Base-by-base conservation (phyloP, 1,140 invertebrate species). In the Lerema accius region DNA sequence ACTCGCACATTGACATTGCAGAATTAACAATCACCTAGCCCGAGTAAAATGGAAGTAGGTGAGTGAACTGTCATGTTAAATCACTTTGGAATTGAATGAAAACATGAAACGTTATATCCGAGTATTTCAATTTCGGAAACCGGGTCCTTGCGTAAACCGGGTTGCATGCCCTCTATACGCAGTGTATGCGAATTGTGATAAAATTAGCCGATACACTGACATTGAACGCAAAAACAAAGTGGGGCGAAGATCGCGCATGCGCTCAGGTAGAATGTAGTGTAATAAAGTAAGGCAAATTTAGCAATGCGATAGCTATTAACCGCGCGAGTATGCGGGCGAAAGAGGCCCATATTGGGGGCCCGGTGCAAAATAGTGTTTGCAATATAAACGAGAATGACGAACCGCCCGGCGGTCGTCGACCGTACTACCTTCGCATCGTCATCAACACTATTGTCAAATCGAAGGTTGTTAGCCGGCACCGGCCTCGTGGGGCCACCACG, bases 171-270 rank as follows among this genome's bases (percentile, higher is more conserved):
- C 28, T 9, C 7, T 32, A 32, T 84, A 82, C 80, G 82, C 79
- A 76, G 78, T 58, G 76, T 74, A 70, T 73, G 72, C 80, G 84
- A 80, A 76, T 70, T 76, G 81, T 66, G 86, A 85, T 87, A 89
- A 86, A 86, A 87, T 89, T 89, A 89, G 84, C 78, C 80, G 84
- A 84, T 87, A 86, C 77, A 80, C 82, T 89, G 86, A 89, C 86
- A 89, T 89, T 87, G 86, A 89, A 89, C 83, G 82, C 80, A 82
- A 85, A 85, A 84, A 84, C 86, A 84, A 86, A 84, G 78, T 84
- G 69, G 80, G 82, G 76, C 76, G 73, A 67, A 76, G 63, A 70
- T 71, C 63, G 80, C 80, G 79, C 82, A 81, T 82, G 81, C 78
- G 82, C 76, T 71, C 78, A 83, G 82, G 80, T 82, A 67, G 63